phyloP scores from a whole-genome alignment of 2,797 vertebrate genomes.

The Chiloscyllium punctatum region DNA sequence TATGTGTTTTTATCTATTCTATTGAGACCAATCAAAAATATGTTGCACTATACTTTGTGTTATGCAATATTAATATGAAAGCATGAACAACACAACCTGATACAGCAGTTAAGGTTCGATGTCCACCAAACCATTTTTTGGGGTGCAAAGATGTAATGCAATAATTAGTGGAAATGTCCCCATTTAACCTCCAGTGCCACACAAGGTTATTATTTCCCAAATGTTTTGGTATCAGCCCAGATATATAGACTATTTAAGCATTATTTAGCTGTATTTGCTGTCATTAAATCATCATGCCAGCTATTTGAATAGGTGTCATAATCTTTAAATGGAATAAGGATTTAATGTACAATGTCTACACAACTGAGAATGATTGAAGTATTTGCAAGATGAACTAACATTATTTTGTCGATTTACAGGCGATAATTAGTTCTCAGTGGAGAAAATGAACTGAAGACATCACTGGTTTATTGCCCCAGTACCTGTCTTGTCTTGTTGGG shows the following conservation, averaged over 20 bases:
- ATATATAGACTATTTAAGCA: neutral
- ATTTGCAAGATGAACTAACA: neutral
- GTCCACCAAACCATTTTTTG: neutral
- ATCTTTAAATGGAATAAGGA: neutral
- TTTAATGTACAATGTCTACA: neutral
- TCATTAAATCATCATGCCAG: neutral
- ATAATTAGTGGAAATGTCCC: neutral
- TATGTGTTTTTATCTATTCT: no score
- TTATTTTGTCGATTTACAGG: conserved; percentile 3
- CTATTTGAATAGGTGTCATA: neutral
- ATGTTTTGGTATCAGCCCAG: neutral
- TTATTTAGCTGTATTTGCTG: neutral
- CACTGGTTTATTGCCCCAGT: neutral
- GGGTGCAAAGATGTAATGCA: neutral
- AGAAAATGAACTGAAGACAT: neutral
- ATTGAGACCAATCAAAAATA: no score
- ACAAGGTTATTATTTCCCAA: neutral
- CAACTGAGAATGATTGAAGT: neutral
- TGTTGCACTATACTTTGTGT: no score
- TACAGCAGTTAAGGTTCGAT: neutral
- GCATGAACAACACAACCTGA: neutral
- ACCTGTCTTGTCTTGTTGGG: neutral
- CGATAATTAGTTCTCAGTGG: neutral
- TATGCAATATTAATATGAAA: neutral
- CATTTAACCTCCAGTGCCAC: neutral